Percentiles rank a stretch among this genome's conserved stretches.
Evolutionary conservation across 2,113 vertebrate genomes (phyloP).

Genomic region (Nothoprocta pentlandii): DNA sequence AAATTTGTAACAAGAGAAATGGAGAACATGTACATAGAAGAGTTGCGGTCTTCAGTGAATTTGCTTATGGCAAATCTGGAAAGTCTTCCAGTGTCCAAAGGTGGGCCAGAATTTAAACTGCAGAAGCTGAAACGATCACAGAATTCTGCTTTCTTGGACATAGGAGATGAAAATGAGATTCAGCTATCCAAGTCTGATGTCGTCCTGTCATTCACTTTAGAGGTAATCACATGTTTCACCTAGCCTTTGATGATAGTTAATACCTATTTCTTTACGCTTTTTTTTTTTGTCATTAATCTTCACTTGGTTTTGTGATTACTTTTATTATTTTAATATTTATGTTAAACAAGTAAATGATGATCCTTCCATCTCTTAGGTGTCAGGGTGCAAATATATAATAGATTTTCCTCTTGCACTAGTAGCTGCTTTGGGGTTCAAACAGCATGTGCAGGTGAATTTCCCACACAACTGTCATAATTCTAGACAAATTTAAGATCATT

Average conservation of each 20-base stretch:
- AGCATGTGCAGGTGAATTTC: background rate
- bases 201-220: conserved; percentile 91
- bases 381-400: background rate
- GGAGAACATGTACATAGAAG: conserved; percentile 93
- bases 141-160: conserved; percentile 94
- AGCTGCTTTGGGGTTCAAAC: background rate
- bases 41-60: conserved; percentile 92
- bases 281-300: background rate
- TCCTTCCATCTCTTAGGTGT: background rate
- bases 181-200: conserved; percentile 94
- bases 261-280: background rate
- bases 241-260: background rate
- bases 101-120: conserved; percentile 91
- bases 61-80: conserved; percentile 97
- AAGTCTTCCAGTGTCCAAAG: conserved; percentile 96
- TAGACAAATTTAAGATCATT: background rate
- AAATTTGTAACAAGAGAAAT: conserved; percentile 90
- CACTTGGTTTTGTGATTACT: background rate
- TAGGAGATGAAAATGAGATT: conserved; percentile 92
- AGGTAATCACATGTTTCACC: conserved; percentile 79
- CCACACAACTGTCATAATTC: background rate
- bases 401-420: background rate
- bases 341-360: background rate
- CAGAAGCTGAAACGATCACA: conserved; percentile 93
- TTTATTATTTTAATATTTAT: background rate